These are phyloP conservation scores for Anastrepha ludens DNA, from an alignment of 1,140 invertebrate species.

Conservation along the genomic window DNA sequence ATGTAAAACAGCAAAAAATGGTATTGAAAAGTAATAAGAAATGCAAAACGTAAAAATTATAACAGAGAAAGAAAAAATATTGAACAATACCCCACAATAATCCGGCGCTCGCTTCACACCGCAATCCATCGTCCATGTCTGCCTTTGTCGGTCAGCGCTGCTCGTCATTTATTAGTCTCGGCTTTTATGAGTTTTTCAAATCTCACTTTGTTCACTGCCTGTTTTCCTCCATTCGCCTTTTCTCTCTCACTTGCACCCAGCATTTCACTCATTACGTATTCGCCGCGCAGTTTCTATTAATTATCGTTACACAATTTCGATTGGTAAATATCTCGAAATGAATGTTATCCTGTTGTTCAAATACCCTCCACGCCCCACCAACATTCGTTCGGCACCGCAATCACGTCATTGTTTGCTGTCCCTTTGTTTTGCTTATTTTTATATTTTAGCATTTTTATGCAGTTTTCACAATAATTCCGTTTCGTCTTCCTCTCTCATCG, in stretches of 20 bases:
- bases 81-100: not conserved
- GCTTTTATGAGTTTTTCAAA: not conserved
- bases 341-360: constrained; percentile 49
- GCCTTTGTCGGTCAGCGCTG: not conserved
- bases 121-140: not conserved
- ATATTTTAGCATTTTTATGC: constrained; percentile 45
- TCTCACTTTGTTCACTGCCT: not conserved
- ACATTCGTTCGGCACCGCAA: too few species aligned
- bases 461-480: not conserved
- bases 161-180: not conserved
- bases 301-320: constrained; percentile 71
- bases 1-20: not conserved
- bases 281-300: constrained; percentile 71
- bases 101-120: not conserved
- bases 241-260: not conserved
- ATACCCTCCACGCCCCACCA: not conserved
- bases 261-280: constrained; percentile 67
- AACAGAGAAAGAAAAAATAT: not conserved
- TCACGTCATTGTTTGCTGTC: not conserved
- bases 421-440: constrained; percentile 7
- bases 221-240: not conserved
- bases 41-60: not conserved
- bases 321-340: constrained; percentile 60
- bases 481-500: too few species aligned
- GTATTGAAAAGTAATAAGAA: constrained; percentile 9